phyloP scores from a whole-genome alignment of 2,113 vertebrate species.

The Upupa epops region DNA sequence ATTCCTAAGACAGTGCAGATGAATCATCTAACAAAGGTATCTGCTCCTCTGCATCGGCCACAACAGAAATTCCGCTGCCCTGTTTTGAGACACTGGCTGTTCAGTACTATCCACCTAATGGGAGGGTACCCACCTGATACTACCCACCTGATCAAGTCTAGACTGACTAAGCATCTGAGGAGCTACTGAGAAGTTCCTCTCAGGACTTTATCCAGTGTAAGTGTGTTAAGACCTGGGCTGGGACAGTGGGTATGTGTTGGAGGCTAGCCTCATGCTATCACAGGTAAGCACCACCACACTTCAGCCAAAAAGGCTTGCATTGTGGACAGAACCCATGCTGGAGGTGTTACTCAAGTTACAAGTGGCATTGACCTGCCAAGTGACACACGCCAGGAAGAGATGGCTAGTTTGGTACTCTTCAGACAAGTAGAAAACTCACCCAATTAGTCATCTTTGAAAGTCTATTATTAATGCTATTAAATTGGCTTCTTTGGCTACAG shows the following conservation, averaged over 20 bases:
- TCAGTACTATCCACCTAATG: background rate
- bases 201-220: background rate
- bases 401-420: background rate
- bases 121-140: no score
- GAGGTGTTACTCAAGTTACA: background rate
- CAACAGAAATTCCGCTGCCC: background rate
- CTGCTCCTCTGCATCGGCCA: background rate
- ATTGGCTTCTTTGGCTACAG: background rate
- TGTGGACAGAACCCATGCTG: background rate
- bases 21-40: conserved; percentile 3
- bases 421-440: background rate
- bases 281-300: background rate
- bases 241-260: background rate
- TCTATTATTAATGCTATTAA: background rate
- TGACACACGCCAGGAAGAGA: background rate
- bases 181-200: background rate
- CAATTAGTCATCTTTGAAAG: background rate
- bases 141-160: background rate
- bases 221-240: background rate
- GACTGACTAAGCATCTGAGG: background rate
- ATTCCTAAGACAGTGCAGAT: background rate
- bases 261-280: background rate
- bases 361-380: background rate
- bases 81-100: background rate
- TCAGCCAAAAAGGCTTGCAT: background rate